Percentiles rank a stretch among this genome's conserved stretches.
Evolutionary conservation across 2,113 vertebrate species (phyloP).

Genomic region (Glareola pratincola): DNA sequence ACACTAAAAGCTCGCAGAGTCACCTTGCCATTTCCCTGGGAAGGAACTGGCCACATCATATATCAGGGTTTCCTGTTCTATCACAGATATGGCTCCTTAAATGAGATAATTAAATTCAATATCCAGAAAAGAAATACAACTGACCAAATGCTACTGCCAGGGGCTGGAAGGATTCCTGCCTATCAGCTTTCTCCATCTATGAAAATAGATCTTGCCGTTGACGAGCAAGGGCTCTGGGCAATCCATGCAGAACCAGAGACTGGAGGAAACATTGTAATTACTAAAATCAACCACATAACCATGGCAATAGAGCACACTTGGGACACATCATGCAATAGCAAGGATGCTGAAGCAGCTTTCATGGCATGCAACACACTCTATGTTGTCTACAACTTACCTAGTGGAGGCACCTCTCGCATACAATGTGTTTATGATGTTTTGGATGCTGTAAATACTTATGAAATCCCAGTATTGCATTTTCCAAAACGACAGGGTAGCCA

Average conservation of each 20-base stretch:
- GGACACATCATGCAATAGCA: slow-evolving; percentile 86
- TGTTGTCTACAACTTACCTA: slow-evolving; percentile 85
- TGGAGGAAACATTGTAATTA: slow-evolving; percentile 83
- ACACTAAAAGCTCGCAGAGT: slow-evolving; percentile 67
- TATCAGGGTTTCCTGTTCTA: slow-evolving; percentile 87
- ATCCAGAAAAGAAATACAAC: slow-evolving; percentile 76
- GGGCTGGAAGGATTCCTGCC: slow-evolving; percentile 79
- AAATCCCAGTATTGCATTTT: slow-evolving; percentile 80
- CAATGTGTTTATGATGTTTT: slow-evolving; percentile 88
- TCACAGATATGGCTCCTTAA: slow-evolving; percentile 83
- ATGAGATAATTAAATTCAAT: slow-evolving; percentile 89
- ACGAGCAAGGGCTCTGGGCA: slow-evolving; percentile 93
- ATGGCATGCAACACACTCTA: slow-evolving; percentile 88
- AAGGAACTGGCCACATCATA: slow-evolving; percentile 87
- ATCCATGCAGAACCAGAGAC: slow-evolving; percentile 84
- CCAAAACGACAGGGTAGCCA: slow-evolving; percentile 86
- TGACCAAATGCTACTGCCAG: slow-evolving; percentile 81
- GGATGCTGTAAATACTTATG: slow-evolving; percentile 64
- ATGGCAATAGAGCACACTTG: slow-evolving; percentile 84
- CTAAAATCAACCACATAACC: slow-evolving; percentile 80
- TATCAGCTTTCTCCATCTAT: slow-evolving; percentile 86
- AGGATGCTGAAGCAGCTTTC: slow-evolving; percentile 88
- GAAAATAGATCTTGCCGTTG: slow-evolving; percentile 87
- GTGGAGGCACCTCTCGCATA: slow-evolving; percentile 83
- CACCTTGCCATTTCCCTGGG: slow-evolving; percentile 81